Percentiles rank a stretch among this genome's conserved stretches.
Conservation (phyloP, 2,797 vertebrate species). For the Amphiprion clarkii region DNA sequence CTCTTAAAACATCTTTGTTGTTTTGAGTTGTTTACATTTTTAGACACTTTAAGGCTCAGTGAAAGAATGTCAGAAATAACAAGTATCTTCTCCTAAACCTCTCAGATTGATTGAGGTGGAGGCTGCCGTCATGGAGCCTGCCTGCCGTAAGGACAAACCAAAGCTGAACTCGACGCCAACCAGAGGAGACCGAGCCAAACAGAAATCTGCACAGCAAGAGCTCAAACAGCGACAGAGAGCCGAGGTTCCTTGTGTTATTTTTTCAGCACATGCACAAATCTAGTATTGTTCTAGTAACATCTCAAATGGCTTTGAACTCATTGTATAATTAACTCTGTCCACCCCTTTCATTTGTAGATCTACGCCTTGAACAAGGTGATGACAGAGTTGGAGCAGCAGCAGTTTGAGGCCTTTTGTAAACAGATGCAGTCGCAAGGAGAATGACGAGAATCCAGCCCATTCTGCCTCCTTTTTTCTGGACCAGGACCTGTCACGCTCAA, state of each 20-base stretch:
- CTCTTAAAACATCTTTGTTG: too few relatives aligned
- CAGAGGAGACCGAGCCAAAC: slow-evolving; percentile 90
- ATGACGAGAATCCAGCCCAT: slow-evolving; percentile 76
- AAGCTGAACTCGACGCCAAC: slow-evolving; percentile 90
- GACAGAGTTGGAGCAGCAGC: slow-evolving; percentile 97
- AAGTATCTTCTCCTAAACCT: background rate
- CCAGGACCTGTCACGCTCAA: slow-evolving; percentile 17
- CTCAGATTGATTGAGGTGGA: background rate
- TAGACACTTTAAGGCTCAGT: background rate
- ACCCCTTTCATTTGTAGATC: slow-evolving; percentile 82
- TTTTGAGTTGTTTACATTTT: background rate
- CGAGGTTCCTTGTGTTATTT: slow-evolving; percentile 81
- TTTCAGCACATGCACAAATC: background rate
- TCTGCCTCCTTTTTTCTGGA: slow-evolving; percentile 2
- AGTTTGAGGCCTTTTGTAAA: slow-evolving; percentile 97
- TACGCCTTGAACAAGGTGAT: slow-evolving; percentile 98
- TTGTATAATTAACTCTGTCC: background rate
- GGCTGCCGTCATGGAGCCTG: slow-evolving; percentile 86
- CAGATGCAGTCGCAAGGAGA: slow-evolving; percentile 94
- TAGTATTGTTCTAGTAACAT: too few relatives aligned
- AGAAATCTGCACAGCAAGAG: slow-evolving; percentile 94
- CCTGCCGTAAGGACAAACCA: slow-evolving; percentile 89
- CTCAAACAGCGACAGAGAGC: slow-evolving; percentile 94
- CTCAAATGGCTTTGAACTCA: background rate
- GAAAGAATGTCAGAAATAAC: background rate